Base-by-base conservation (phyloP, 2,888 invertebrate genomes). In the Candidula unifasciata region DNA sequence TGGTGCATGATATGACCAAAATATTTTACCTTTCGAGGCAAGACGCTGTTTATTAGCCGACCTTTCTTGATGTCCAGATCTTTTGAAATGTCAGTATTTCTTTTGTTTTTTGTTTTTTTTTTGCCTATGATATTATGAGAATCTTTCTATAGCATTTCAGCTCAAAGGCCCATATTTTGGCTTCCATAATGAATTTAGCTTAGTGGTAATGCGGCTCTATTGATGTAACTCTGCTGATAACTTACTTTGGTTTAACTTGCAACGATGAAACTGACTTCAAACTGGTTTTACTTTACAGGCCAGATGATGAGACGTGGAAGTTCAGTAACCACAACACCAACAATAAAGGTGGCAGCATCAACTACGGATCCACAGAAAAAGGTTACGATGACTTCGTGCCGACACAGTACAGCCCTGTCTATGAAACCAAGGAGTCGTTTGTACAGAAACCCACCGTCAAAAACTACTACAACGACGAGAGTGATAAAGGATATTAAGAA, bases 401-500 rank as follows among this genome's bases (percentile, higher is more conserved):
- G 69, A 87, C 82, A 80, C 88, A 87, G 85, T 88, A 81, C 88
- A 88, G 87, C 71, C 92, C 92, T 2, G 87, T 89, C 37, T 92
- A 90, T 85, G 89, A 90, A 86, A 92, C 92, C 2, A 90, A 87
- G 80, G 91, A 91, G 85, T 90, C 91, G 79, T 88, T 91, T 44
- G 92, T 92, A 13, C 92, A 92, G 86, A 84, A 84, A 69, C 86
- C 86, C 52, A 84, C 84, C 84, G 78, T 79, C 24, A 84, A 87
- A 24, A 81, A 81, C 44, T 83, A 86, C 77, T 81, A 87, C 85
- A 85, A 84, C 69, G 86, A 88, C 74, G 86, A 88, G 57, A 81
- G 81, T 24, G 86, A 87, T 35, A 78, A 81, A 8, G 87, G 85
- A 24, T 86, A 83, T 68, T 86, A 78, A 52, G 13, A n/a, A 8